Conservation (phyloP, 2,888 invertebrate species). For the Epirrita christyi region DNA sequence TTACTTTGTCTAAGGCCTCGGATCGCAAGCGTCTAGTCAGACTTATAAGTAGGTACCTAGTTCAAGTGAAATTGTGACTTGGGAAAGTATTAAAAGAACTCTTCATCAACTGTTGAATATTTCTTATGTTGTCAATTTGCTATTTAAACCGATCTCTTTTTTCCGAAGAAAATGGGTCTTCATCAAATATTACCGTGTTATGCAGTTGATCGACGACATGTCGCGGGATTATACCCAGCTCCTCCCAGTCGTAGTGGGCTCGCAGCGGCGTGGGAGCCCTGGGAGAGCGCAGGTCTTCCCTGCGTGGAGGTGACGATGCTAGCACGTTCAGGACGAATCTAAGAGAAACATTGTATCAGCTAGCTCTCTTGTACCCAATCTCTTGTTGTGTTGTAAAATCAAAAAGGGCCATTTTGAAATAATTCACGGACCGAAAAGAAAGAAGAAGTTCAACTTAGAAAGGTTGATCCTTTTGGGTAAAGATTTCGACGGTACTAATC, state of each 20-base stretch:
- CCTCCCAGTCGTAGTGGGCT: conserved; percentile 84
- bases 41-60: too few relatives aligned
- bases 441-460: too few relatives aligned
- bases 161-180: conserved; percentile 29
- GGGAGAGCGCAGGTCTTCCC: conserved; percentile 60
- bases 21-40: too few relatives aligned
- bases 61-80: background rate
- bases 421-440: too few relatives aligned
- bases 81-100: background rate
- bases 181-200: conserved; percentile 84
- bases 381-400: too few relatives aligned
- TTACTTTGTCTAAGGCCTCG: too few relatives aligned
- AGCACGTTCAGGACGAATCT: conserved; percentile 74
- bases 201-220: conserved; percentile 87
- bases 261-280: conserved; percentile 63
- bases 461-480: too few relatives aligned
- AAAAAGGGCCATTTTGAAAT: too few relatives aligned
- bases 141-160: background rate
- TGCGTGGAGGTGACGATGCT: conserved; percentile 62
- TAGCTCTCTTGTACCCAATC: too few relatives aligned
- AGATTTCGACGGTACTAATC: too few relatives aligned
- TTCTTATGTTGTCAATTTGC: too few relatives aligned
- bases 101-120: too few relatives aligned
- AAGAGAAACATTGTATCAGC: conserved; percentile 24
- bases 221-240: conserved; percentile 85